Base-by-base conservation (phyloP, 2,888 invertebrate species). In the Hypomecis atomaria region DNA sequence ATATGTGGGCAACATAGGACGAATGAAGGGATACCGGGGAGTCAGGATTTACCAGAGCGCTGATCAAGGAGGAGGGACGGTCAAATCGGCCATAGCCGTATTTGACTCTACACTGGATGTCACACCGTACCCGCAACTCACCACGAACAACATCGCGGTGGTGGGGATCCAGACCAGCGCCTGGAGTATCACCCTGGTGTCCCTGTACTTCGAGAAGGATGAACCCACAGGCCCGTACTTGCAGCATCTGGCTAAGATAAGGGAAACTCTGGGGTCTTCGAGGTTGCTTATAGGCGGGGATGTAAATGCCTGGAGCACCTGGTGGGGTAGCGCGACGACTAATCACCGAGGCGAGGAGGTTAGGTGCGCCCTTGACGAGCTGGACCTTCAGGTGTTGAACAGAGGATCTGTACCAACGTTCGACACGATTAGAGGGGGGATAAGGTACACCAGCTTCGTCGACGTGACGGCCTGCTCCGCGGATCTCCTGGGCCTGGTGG, bases 191-290 rank as follows among this genome's bases (percentile, higher is more conserved):
- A 4, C 10, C 7, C 5, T 52, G 5, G 23, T 52, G 3, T 52
- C 50, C 11, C 11, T 52, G 5, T 52, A 52, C 13, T 38, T 52
- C 7, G 37, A 37, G 6, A 6, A n/a, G 5, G 44, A 50, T 1
- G 44, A 47, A 33, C 56, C 47, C 6, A 40, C 48, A 33, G n/a
- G 58, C 57, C 62, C 65, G 11, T 68, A 70, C 48, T 38, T 71
- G 6, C 59, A 59, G 4, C 54, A 60, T n/a, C 61, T 71, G 7
- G 45, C n/a, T 36, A 33, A 45, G 10, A 52, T 60, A 0, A 8
- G 7, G 38, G 6, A 37, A 4, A 6, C 43, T 1, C 10, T 54
- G 6, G n/a, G 34, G 5, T 6, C 4, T 9, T 37, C 11, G 11
- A n/a, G 11, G n/a, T 5, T 45, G 9, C 5, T 55, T 6, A 4